Evolutionary conservation across 2,888 invertebrate species (phyloP).

Genomic region (Scaeva pyrastri): DNA sequence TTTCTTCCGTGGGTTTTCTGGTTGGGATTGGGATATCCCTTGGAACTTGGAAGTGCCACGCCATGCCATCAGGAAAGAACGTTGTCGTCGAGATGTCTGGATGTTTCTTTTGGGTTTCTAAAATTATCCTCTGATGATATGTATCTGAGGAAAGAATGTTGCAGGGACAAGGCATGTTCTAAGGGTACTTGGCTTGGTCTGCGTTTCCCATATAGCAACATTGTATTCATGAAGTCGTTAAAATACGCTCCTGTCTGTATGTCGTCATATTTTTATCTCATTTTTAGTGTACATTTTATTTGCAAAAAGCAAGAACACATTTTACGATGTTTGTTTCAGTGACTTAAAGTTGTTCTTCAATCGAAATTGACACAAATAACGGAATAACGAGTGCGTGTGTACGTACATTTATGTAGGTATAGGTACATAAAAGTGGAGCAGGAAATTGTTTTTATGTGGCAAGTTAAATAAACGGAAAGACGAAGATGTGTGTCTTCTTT

Average conservation of each 20-base stretch:
- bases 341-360: not conserved
- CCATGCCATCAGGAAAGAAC: too few species aligned
- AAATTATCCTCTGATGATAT: not conserved
- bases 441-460: slow-evolving; percentile 60
- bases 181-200: not conserved
- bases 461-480: slow-evolving; percentile 20
- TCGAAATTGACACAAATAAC: slow-evolving; percentile 2
- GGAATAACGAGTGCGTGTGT: not conserved
- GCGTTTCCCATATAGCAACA: not conserved
- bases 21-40: slow-evolving; percentile 72
- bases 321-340: slow-evolving; percentile 9
- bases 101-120: not conserved
- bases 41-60: not conserved
- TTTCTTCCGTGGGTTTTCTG: slow-evolving; percentile 67
- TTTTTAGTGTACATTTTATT: slow-evolving; percentile 13
- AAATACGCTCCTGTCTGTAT: slow-evolving; percentile 33
- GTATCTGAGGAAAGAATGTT: slow-evolving; percentile 7
- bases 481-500: slow-evolving; percentile 18
- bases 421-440: slow-evolving; percentile 50
- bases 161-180: slow-evolving; percentile 43
- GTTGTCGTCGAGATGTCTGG: slow-evolving; percentile 50
- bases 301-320: slow-evolving; percentile 5
- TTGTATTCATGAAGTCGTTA: slow-evolving; percentile 11
- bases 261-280: slow-evolving; percentile 48
- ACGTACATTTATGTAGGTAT: slow-evolving; percentile 5